Percentiles rank a stretch among this genome's conserved stretches.
phyloP scores from a whole-genome alignment of 2,113 vertebrate genomes.

The Nibea albiflora region DNA sequence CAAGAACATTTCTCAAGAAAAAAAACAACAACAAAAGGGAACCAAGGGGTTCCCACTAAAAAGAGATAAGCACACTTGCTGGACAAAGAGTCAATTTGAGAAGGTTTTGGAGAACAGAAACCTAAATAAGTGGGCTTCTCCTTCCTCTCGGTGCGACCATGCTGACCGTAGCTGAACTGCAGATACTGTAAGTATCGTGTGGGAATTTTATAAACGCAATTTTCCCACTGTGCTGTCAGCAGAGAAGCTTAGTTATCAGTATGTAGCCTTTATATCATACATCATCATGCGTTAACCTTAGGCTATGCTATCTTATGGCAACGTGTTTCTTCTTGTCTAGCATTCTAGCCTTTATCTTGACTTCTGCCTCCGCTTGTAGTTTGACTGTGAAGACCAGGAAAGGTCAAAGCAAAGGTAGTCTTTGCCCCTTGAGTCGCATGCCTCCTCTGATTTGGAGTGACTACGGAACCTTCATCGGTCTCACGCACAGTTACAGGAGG shows the following conservation, averaged over 20 bases:
- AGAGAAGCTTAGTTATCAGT: neutral
- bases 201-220: conserved; percentile 29
- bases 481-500: neutral
- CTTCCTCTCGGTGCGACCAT: conserved; percentile 8
- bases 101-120: conserved; percentile 61
- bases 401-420: conserved; percentile 30
- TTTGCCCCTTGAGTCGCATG: conserved; percentile 28
- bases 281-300: neutral
- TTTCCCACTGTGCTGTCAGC: neutral
- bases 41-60: neutral
- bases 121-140: conserved; percentile 1
- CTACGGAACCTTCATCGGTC: conserved; percentile 6
- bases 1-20: conserved; percentile 22
- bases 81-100: neutral
- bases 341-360: neutral
- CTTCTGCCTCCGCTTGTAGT: neutral
- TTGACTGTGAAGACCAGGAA: neutral
- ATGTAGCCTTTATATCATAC: neutral
- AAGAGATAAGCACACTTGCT: neutral
- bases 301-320: neutral
- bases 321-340: neutral
- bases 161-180: neutral
- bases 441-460: neutral
- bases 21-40: neutral
- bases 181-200: neutral